Percentiles rank a stretch among this genome's conserved stretches.
phyloP scores from a whole-genome alignment of 2,888 invertebrate genomes.

The Reticulitermes lucifugus region DNA sequence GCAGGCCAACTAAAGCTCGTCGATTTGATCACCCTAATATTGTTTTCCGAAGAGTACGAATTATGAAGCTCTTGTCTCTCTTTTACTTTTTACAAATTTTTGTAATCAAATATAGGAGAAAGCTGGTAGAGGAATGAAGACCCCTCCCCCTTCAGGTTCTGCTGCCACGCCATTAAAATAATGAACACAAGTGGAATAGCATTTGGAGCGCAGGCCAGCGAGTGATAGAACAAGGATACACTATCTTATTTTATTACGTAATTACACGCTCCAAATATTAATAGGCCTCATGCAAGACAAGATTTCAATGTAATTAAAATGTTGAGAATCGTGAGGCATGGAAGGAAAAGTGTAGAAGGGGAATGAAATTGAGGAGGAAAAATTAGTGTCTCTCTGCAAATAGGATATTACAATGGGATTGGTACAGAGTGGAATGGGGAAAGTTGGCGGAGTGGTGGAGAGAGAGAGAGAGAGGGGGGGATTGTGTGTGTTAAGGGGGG shows the following conservation, averaged over 20 bases:
- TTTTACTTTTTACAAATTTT: background rate
- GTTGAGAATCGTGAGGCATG: slow-evolving; percentile 14
- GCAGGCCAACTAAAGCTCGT: no score
- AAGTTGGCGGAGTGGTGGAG: background rate
- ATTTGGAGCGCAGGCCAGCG: background rate
- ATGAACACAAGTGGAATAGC: slow-evolving; percentile 24
- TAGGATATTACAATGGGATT: slow-evolving; percentile 42
- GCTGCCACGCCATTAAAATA: slow-evolving; percentile 39
- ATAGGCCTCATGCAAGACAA: slow-evolving; percentile 52
- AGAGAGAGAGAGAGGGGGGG: background rate
- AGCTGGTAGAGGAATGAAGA: background rate
- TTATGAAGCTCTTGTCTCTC: background rate
- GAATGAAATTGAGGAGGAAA: slow-evolving; percentile 62
- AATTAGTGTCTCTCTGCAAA: slow-evolving; percentile 49
- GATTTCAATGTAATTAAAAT: slow-evolving; percentile 54
- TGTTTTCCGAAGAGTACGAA: no score
- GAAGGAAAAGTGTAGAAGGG: slow-evolving; percentile 54
- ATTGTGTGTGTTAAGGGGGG: background rate
- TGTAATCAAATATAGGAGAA: background rate
- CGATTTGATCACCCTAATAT: no score
- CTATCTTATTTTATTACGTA: slow-evolving; percentile 51
- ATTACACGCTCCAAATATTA: slow-evolving; percentile 54
- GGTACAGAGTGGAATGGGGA: slow-evolving; percentile 28
- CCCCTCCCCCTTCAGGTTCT: background rate
- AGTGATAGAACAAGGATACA: background rate